A percentile compares a stretch with the other conserved stretches of the same genome.
Conservation (phyloP, 2,888 invertebrate species). For the Amblyteles armatorius region DNA sequence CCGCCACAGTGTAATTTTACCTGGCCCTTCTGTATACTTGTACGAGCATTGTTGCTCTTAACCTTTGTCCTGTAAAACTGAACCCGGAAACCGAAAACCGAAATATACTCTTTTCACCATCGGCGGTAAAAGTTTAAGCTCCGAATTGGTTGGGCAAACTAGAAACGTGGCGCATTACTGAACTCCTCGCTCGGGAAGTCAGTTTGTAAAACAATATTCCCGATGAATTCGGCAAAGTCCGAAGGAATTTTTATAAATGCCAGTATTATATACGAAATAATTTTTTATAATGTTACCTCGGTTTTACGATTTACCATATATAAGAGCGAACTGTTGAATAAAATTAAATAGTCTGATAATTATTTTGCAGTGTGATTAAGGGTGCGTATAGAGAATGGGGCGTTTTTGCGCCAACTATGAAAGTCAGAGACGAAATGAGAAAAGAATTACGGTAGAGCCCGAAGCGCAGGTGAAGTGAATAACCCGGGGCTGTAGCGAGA, state of each 20-base stretch:
- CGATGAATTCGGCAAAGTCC: background rate
- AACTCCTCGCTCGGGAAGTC: too few species aligned
- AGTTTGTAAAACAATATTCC: too few species aligned
- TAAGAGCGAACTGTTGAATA: too few species aligned
- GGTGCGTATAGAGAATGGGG: background rate
- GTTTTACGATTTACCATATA: too few species aligned
- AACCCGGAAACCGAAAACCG: background rate
- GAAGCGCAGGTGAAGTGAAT: background rate
- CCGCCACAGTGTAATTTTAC: background rate
- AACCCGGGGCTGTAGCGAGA: background rate
- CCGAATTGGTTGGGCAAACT: background rate
- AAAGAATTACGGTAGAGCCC: background rate
- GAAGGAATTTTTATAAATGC: background rate
- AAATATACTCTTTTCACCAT: conserved; percentile 17
- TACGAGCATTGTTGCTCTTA: background rate
- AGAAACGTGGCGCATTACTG: background rate
- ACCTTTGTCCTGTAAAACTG: background rate
- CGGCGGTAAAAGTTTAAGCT: conserved; percentile 35
- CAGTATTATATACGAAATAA: too few species aligned
- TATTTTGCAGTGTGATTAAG: background rate
- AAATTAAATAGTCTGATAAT: too few species aligned
- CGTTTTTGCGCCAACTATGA: background rate
- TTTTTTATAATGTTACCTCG: too few species aligned
- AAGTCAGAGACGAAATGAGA: background rate
- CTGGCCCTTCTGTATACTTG: background rate